Evolutionary conservation across 2,888 invertebrate genomes (phyloP).

Genomic region (Melieria omissa): DNA sequence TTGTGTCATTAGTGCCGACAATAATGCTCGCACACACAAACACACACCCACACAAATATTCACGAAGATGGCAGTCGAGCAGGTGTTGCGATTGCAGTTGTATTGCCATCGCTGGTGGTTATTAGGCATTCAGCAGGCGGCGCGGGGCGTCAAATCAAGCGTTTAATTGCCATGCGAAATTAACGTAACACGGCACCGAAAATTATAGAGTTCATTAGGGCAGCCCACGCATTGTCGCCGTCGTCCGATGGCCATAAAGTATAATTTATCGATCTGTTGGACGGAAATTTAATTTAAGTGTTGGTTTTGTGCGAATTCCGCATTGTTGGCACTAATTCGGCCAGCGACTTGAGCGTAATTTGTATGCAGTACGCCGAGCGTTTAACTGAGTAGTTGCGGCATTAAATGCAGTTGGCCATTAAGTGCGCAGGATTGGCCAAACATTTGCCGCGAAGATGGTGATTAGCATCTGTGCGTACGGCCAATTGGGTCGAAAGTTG

Average conservation of each 20-base stretch:
- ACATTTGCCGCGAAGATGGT: too few relatives aligned
- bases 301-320: not conserved
- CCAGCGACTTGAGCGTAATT: too few relatives aligned
- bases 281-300: slow-evolving; percentile 24
- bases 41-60: not conserved
- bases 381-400: too few relatives aligned
- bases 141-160: not conserved
- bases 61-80: not conserved
- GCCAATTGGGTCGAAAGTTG: too few relatives aligned
- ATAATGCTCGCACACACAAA: too few relatives aligned
- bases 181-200: slow-evolving; percentile 15
- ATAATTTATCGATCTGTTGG: slow-evolving; percentile 22
- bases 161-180: slow-evolving; percentile 10
- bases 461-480: too few relatives aligned
- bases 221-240: not conserved
- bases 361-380: too few relatives aligned
- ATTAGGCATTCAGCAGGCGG: too few relatives aligned
- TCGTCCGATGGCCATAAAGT: not conserved
- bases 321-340: slow-evolving; percentile 5
- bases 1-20: not conserved
- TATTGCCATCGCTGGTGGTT: too few relatives aligned
- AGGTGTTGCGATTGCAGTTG: not conserved
- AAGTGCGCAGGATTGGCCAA: too few relatives aligned
- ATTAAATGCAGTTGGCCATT: too few relatives aligned
- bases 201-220: slow-evolving; percentile 20